These are phyloP conservation scores for Macroglossus sobrinus DNA, from an alignment of 2,113 vertebrate genomes.

Conservation along the genomic window DNA sequence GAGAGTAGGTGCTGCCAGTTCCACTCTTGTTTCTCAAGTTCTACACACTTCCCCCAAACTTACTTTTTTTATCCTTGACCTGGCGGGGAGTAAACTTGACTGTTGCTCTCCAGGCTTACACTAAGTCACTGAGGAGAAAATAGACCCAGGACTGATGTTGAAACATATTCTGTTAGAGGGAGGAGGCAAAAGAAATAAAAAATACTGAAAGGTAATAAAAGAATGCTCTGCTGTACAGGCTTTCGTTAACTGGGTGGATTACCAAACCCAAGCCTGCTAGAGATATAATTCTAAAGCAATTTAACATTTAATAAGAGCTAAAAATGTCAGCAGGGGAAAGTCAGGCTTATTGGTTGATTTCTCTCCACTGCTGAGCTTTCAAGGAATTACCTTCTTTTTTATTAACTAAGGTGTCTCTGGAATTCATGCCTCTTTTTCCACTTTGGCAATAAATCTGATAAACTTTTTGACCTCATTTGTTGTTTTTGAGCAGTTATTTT, in stretches of 20 bases:
- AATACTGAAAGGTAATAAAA: conserved; percentile 49
- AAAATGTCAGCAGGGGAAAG: not conserved
- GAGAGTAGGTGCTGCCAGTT: not conserved
- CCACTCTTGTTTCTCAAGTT: not conserved
- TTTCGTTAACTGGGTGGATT: conserved; percentile 48
- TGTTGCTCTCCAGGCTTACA: not conserved
- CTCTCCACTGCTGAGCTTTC: not conserved
- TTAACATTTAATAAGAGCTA: not conserved
- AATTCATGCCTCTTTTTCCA: conserved; percentile 15
- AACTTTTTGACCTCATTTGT: conserved; percentile 39
- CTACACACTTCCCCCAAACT: not conserved
- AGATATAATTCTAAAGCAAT: not conserved
- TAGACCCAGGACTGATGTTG: not conserved
- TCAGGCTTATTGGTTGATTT: not conserved
- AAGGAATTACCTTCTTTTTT: not conserved
- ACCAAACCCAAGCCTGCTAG: not conserved
- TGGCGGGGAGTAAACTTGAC: not conserved
- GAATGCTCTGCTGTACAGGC: not conserved
- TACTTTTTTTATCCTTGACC: not conserved
- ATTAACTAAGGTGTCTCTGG: not conserved
- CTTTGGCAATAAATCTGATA: conserved; percentile 34
- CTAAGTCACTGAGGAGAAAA: not conserved
- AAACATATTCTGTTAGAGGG: not conserved
- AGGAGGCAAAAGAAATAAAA: conserved; percentile 27
- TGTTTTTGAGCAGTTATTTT: conserved; percentile 37